These are phyloP conservation scores for Gortyna flavago DNA, from an alignment of 2,888 invertebrate species.

Conservation along the genomic window DNA sequence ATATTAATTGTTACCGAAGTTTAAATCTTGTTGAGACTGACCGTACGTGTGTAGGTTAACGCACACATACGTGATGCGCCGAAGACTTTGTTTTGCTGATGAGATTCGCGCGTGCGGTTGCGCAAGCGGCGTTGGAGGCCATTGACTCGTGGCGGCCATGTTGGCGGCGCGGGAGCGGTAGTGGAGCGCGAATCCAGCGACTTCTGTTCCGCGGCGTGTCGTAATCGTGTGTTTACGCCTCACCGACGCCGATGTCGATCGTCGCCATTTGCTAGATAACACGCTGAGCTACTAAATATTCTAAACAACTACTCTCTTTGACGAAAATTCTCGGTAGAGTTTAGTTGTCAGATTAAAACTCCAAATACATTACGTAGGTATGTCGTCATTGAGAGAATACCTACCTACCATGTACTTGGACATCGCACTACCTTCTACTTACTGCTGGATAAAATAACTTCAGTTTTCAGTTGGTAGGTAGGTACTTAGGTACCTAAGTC, in stretches of 20 bases:
- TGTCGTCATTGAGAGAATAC: not conserved
- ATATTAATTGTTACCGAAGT: not conserved
- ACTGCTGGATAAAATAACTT: not conserved
- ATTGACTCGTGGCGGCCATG: conserved; percentile 87
- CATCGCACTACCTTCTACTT: not conserved
- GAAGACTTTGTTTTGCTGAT: conserved; percentile 88
- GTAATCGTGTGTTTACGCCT: conserved; percentile 77
- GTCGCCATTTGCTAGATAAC: conserved; percentile 63
- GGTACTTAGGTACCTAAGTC: no score
- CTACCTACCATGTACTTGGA: not conserved
- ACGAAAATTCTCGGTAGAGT: not conserved
- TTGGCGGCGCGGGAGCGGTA: conserved; percentile 78
- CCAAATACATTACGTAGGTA: not conserved
- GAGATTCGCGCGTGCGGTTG: conserved; percentile 90
- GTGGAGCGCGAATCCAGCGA: conserved; percentile 86
- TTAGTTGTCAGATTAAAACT: not conserved
- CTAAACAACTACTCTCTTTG: conserved; percentile 19
- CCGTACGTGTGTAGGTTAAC: conserved; percentile 74
- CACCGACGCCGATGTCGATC: conserved; percentile 62
- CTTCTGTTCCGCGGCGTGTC: conserved; percentile 84
- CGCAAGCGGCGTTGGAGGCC: conserved; percentile 89
- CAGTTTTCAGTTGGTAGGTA: not conserved
- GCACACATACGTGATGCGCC: conserved; percentile 68
- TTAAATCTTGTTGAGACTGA: not conserved
- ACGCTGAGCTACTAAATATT: conserved; percentile 37